Evolutionary conservation across 1,140 invertebrate species (phyloP), one percentile per base, ranked within the genome.

Genomic region (Aporrectodea caliginosa): DNA sequence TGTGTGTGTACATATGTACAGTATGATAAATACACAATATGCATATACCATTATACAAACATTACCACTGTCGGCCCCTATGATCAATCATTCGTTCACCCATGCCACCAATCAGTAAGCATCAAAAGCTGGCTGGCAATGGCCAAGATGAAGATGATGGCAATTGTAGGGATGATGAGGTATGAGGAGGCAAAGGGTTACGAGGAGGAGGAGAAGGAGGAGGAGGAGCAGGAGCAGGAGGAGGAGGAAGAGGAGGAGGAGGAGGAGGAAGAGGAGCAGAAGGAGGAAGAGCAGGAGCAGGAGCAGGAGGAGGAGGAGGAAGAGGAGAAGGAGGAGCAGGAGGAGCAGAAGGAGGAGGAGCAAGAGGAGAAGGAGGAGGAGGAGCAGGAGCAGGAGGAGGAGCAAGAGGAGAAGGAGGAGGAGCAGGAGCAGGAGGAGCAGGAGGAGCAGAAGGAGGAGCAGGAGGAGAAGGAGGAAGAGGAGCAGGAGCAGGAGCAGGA

Each of bases 81-180:
- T n/a, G n/a, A n/a, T n/a, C n/a, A n/a, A n/a, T n/a, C n/a, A n/a
- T n/a, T n/a, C n/a, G n/a, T n/a, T n/a, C n/a, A n/a, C n/a, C n/a
- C n/a, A n/a, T n/a, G n/a, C n/a, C n/a, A n/a, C n/a, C n/a, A n/a
- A n/a, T n/a, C n/a, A n/a, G n/a, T n/a, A n/a, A n/a, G 32, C 32
- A 68, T 77, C 12, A 16, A n/a, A 22, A 76, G 32, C 16, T 27
- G 0, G 29, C 32, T 35, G 29, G 43, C 22, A 35, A 76, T 76
- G 74, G 43, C 43, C 31, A 76, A 35, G 74, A 76, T 76, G 74
- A 76, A 35, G 74, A 76, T 76, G 74, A 76, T 76, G 74, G 43
- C 43, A 35, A 76, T 76, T 30, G 31, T 73, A 30, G 31, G 22
- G 72, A 73, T 73, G 72, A 73, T 73, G 72, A 73, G 22, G 72